These are phyloP conservation scores for Dromiciops gliroides DNA, from an alignment of 2,113 vertebrate species.

Conservation along the genomic window DNA sequence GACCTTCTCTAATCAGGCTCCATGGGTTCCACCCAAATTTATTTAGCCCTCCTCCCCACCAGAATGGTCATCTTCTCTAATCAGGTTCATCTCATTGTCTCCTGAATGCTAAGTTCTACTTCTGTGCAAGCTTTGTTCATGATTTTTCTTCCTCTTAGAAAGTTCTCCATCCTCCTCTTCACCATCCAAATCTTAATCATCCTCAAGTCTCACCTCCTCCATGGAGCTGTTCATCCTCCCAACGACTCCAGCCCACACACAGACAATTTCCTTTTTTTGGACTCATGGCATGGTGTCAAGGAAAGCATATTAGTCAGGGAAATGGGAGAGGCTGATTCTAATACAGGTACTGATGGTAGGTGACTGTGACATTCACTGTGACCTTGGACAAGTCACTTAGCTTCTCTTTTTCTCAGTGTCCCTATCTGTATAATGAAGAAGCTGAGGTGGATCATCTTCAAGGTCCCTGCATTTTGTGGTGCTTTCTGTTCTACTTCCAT, in stretches of 20 bases:
- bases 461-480: neutral
- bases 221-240: neutral
- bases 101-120: neutral
- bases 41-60: constrained; percentile 7
- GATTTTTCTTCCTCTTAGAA: neutral
- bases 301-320: neutral
- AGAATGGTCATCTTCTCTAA: neutral
- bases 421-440: neutral
- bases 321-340: neutral
- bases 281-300: neutral
- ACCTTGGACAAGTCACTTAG: neutral
- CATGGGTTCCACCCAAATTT: constrained; percentile 22
- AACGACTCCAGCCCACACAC: neutral
- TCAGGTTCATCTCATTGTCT: neutral
- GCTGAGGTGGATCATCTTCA: neutral
- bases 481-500: neutral
- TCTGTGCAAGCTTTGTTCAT: neutral
- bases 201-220: neutral
- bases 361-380: neutral
- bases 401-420: neutral
- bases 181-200: neutral
- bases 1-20: constrained; percentile 24
- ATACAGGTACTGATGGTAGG: neutral
- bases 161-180: neutral
- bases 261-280: neutral